Percentiles rank a stretch among this genome's conserved stretches.
Conservation (phyloP, 2,888 invertebrate species). For the Lymantria dispar region DNA sequence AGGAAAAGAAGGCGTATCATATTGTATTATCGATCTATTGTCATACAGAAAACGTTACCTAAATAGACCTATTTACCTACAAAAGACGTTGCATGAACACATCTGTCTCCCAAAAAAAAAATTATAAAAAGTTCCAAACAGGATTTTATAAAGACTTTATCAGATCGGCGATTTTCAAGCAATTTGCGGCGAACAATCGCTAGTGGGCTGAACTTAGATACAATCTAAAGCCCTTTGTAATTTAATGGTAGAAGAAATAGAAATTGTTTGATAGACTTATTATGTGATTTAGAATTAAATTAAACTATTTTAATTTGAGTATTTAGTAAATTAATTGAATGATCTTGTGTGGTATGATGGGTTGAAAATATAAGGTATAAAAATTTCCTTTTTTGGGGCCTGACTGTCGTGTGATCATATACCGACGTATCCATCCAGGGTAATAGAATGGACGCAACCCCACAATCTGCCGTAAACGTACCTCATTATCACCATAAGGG, state of each 20-base stretch:
- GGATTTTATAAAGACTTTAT: conserved; percentile 26
- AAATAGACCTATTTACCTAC: conserved; percentile 1
- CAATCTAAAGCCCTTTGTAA: conserved; percentile 37
- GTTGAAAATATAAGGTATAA: too few species aligned
- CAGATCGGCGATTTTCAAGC: conserved; percentile 34
- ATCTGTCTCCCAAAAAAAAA: conserved; percentile 22
- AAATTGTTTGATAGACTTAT: conserved; percentile 4
- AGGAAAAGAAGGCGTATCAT: too few species aligned
- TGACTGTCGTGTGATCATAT: too few species aligned
- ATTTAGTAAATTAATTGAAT: too few species aligned
- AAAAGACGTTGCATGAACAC: conserved; percentile 7
- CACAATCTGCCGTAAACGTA: too few species aligned
- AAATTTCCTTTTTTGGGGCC: too few species aligned
- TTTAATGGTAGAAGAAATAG: conserved; percentile 17
- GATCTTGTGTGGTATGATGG: too few species aligned
- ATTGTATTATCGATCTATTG: neutral
- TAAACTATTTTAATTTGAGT: neutral
- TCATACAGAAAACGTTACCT: neutral
- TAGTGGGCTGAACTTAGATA: conserved; percentile 34
- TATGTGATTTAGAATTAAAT: neutral
- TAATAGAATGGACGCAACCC: too few species aligned
- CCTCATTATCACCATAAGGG: too few species aligned
- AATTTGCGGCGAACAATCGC: conserved; percentile 40
- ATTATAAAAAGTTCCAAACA: conserved; percentile 23
- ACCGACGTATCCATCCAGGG: too few species aligned